Evolutionary conservation across 2,888 invertebrate genomes (phyloP).

Genomic region (Hypercompe scribonia): DNA sequence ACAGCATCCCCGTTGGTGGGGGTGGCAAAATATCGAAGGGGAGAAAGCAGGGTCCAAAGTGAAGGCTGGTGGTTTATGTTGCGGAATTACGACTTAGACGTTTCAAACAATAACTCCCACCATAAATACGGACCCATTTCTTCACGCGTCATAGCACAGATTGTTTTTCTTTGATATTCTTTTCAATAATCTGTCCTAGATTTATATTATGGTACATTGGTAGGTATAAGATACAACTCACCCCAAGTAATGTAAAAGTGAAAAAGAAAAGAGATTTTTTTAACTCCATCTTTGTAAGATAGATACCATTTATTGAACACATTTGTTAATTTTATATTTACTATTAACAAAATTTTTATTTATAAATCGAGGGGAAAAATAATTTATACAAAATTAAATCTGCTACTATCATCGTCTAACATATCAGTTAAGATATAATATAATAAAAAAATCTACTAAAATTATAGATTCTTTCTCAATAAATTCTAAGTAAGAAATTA

Average conservation of each 20-base stretch:
- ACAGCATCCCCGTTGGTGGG: constrained; percentile 78
- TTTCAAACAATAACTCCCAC: constrained; percentile 86
- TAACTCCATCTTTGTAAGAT: background rate
- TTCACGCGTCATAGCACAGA: constrained; percentile 84
- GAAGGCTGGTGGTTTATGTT: constrained; percentile 83
- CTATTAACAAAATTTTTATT: background rate
- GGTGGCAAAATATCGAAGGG: constrained; percentile 51
- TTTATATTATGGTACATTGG: background rate
- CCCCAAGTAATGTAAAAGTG: background rate
- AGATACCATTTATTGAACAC: background rate
- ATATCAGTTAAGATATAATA: background rate
- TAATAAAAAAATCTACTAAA: background rate
- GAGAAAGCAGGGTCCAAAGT: constrained; percentile 70
- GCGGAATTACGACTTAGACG: constrained; percentile 86
- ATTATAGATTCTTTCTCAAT: background rate
- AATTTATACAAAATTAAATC: background rate
- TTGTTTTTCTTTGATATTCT: constrained; percentile 73
- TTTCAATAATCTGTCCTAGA: constrained; percentile 19
- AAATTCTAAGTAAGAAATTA: background rate
- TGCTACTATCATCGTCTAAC: background rate
- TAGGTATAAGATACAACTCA: background rate
- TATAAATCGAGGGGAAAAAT: background rate
- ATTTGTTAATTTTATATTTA: background rate
- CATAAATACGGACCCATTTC: constrained; percentile 85
- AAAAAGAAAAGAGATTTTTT: background rate